Conservation (phyloP, 37 sponge, comb jelly and placozoan species). For the Chondrosia reniformis region DNA sequence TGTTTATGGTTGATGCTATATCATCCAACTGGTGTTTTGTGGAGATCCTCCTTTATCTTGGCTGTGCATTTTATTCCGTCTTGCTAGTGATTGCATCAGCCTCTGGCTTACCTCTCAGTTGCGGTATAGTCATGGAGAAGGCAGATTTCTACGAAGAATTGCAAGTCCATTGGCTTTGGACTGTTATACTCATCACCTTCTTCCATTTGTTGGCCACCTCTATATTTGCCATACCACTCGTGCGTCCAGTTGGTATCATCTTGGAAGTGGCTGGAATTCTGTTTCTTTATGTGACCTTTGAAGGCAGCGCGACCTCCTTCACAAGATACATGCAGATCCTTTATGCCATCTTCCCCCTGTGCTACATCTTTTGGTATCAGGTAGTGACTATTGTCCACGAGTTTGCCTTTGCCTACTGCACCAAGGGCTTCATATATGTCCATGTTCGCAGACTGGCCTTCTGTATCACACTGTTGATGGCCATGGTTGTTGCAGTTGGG, state of each 20-base stretch:
- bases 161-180: slow-evolving; percentile 11
- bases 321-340: slow-evolving; percentile 6
- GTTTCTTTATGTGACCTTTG: slow-evolving; percentile 1
- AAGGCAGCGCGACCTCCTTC: neutral
- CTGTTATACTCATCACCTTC: neutral
- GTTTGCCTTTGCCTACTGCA: neutral
- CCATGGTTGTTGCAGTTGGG: neutral
- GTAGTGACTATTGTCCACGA: neutral
- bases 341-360: slow-evolving; percentile 2
- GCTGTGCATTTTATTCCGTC: neutral
- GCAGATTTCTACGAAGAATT: neutral
- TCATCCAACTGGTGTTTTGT: slow-evolving; percentile 7
- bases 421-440: neutral
- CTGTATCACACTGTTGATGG: neutral
- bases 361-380: slow-evolving; percentile 16
- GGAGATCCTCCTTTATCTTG: slow-evolving; percentile 1
- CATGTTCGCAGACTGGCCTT: neutral
- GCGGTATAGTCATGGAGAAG: neutral
- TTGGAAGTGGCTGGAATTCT: neutral
- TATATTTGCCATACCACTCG: slow-evolving; percentile 4
- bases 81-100: neutral
- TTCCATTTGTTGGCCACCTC: slow-evolving; percentile 1
- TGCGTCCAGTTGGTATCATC: slow-evolving; percentile 9
- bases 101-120: slow-evolving; percentile 15
- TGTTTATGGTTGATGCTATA: neutral